Evolutionary conservation across 2,113 vertebrate genomes (phyloP).

Genomic region (Antechinus stuartii): DNA sequence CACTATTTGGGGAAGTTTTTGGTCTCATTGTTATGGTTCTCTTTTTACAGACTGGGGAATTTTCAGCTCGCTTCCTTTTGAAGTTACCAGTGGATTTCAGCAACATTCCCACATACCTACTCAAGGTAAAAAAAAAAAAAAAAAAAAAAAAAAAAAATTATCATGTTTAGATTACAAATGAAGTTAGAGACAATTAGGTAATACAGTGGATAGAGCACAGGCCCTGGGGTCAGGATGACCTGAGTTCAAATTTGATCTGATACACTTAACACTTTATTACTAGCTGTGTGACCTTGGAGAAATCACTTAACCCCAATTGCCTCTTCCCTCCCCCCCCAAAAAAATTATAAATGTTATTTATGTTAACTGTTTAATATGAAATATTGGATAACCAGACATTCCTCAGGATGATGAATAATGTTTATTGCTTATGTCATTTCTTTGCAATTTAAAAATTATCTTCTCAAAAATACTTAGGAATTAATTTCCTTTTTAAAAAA

Average conservation of each 20-base stretch:
- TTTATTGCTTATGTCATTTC: conserved; percentile 18
- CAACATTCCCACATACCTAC: conserved; percentile 98
- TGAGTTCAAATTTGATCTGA: no score
- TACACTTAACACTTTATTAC: no score
- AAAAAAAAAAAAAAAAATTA: not conserved
- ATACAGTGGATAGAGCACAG: no score
- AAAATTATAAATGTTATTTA: conserved; percentile 57
- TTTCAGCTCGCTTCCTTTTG: conserved; percentile 97
- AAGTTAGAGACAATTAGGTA: not conserved
- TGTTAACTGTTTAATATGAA: conserved; percentile 49
- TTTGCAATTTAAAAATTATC: conserved; percentile 35
- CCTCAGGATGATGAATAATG: conserved; percentile 7
- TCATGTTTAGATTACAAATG: conserved; percentile 57
- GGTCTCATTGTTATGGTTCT: conserved; percentile 66
- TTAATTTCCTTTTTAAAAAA: conserved; percentile 39
- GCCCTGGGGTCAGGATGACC: no score
- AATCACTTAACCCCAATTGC: no score
- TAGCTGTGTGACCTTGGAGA: no score
- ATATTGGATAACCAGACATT: conserved; percentile 44
- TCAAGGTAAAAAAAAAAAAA: conserved; percentile 91
- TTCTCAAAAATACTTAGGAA: conserved; percentile 36
- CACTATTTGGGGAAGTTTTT: conserved; percentile 51
- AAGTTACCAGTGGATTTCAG: conserved; percentile 98
- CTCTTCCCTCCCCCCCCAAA: not conserved
- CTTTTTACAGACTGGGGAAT: conserved; percentile 94